These are phyloP conservation scores for Morelia viridis DNA, from an alignment of 2,797 vertebrate genomes.

Conservation along the genomic window DNA sequence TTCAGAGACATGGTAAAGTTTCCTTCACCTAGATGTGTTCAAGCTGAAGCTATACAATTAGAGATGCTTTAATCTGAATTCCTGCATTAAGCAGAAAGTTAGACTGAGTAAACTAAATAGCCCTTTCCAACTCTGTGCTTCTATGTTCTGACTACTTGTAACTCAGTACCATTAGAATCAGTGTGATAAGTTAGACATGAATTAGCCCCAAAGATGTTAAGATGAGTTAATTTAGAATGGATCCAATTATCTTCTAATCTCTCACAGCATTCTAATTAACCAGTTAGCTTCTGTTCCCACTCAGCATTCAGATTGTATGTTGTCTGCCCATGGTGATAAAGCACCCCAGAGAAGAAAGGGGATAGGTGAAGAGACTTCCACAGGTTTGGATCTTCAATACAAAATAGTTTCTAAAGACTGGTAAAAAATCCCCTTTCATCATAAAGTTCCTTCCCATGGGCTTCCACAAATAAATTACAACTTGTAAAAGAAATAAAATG, in stretches of 20 bases:
- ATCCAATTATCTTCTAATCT: background rate
- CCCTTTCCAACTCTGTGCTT: background rate
- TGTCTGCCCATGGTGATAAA: background rate
- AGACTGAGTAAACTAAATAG: background rate
- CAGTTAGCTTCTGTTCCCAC: background rate
- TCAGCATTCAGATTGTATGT: background rate
- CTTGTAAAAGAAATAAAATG: background rate
- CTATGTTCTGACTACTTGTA: background rate
- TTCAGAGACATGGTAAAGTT: background rate
- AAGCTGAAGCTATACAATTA: background rate
- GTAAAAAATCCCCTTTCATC: background rate
- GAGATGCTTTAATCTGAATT: background rate
- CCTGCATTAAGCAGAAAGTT: background rate
- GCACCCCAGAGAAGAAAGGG: background rate
- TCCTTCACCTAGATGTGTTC: background rate
- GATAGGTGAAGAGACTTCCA: background rate
- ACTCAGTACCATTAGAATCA: background rate
- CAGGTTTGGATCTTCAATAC: background rate
- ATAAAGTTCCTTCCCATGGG: constrained; percentile 1
- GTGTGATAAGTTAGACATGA: background rate
- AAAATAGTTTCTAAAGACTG: background rate
- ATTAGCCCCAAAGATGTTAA: background rate
- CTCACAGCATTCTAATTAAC: background rate
- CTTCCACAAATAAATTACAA: background rate
- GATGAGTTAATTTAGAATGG: background rate